These are phyloP conservation scores for Galeopsomyia nigrocyanea DNA, from an alignment of 2,888 invertebrate species.

Conservation along the genomic window DNA sequence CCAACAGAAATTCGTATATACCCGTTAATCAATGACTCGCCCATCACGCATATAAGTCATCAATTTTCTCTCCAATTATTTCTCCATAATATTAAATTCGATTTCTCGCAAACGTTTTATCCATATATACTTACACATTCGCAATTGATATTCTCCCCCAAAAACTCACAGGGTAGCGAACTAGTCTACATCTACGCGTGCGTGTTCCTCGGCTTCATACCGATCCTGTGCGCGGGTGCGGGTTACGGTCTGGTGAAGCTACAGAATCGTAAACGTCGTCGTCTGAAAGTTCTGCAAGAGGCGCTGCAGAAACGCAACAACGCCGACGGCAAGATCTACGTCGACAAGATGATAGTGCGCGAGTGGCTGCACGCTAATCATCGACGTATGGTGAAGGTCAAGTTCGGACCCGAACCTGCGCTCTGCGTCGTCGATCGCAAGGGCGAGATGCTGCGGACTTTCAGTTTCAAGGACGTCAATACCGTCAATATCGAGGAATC, in stretches of 20 bases:
- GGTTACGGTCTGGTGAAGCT: slow-evolving; percentile 94
- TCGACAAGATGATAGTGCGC: slow-evolving; percentile 92
- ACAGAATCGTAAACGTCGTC: slow-evolving; percentile 86
- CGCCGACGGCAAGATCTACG: slow-evolving; percentile 75
- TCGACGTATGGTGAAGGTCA: slow-evolving; percentile 88
- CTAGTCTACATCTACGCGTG: slow-evolving; percentile 97
- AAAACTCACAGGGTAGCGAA: slow-evolving; percentile 87
- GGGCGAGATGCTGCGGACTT: slow-evolving; percentile 89
- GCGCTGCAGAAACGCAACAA: slow-evolving; percentile 74
- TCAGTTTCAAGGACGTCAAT: slow-evolving; percentile 83
- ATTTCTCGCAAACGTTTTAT: background rate
- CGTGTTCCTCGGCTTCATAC: slow-evolving; percentile 91
- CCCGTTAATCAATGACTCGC: too few relatives aligned
- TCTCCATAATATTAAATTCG: background rate
- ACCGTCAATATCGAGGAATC: slow-evolving; percentile 90
- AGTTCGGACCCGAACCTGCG: slow-evolving; percentile 90
- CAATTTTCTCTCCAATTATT: background rate
- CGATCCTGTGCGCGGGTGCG: slow-evolving; percentile 91
- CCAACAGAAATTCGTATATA: too few relatives aligned
- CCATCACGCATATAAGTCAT: background rate
- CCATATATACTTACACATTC: background rate
- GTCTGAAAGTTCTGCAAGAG: slow-evolving; percentile 87
- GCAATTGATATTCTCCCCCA: too few relatives aligned
- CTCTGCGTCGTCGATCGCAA: slow-evolving; percentile 91
- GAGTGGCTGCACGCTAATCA: slow-evolving; percentile 96